phyloP scores from a whole-genome alignment of 2,888 invertebrate genomes.

The Acanthosepion lycidas region DNA sequence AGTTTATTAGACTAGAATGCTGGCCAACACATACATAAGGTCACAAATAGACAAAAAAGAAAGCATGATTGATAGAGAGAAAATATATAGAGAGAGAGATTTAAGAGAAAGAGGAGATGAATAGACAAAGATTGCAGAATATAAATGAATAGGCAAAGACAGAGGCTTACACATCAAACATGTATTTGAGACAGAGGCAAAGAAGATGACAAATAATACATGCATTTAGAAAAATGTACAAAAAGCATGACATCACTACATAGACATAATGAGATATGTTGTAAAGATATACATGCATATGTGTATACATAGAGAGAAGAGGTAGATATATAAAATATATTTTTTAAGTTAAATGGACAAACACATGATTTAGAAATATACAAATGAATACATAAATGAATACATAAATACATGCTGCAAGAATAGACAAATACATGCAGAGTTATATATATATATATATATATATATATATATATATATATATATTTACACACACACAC shows the following conservation, averaged over 20 bases:
- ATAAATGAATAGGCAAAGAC: background rate
- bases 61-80: too few species aligned
- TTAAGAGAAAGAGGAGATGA: background rate
- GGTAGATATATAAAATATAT: too few species aligned
- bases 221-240: background rate
- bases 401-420: too few species aligned
- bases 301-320: background rate
- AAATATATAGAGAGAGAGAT: background rate
- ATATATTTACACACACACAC: background rate
- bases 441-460: too few species aligned
- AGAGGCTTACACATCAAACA: background rate
- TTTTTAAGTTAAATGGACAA: too few species aligned
- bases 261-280: too few species aligned
- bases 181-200: background rate
- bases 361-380: background rate
- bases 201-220: background rate
- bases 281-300: background rate
- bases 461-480: too few species aligned
- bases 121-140: background rate
- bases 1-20: background rate
- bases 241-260: too few species aligned
- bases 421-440: too few species aligned
- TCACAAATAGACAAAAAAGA: background rate
- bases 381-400: background rate
- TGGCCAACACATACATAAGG: background rate